Base-by-base conservation (phyloP, 2,888 invertebrate genomes). In the Apeira syringaria region DNA sequence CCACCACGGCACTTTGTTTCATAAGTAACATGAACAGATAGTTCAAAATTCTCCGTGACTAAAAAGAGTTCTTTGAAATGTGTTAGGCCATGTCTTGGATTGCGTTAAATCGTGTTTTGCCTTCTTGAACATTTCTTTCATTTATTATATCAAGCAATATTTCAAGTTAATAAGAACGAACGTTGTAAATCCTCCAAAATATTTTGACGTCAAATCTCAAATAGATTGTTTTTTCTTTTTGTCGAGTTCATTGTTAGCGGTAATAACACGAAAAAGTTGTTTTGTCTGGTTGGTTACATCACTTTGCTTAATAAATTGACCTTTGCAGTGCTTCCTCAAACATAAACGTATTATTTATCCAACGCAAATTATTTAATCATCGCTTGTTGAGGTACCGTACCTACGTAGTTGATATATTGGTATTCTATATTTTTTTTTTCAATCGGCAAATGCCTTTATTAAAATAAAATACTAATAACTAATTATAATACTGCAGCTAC, bases 271-370 rank as follows among this genome's bases (percentile, higher is more conserved):
- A 11, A 35, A 40, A 43, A 45, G 47, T 9, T 24, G 47, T 47
- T 51, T 49, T 42, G 38, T 51, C 33, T 46, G 38, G 29, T 18
- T 30, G 31, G 39, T 46, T 51, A 47, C 49, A 47, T 54, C 39
- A 54, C 32, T 44, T 27, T n/a, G 30, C 9, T 50, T 46, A 50
- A 36, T 50, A 43, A 40, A 47, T 29, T 51, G 47, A 54, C 54
- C 49, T 54, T 54, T 45, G 33, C 6, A 26, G 40, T 35, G 39
- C 51, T 51, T 54, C 54, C 49, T 50, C 20, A 32, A 46, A 46
- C 26, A 28, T 42, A 30, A 33, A 15, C 29, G 24, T 36, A 12
- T 27, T 43, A 28, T 33, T 37, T 22, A 28, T 32, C 15, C 10
- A 13, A 25, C 31, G 27, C 3, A 18, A 25, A 32, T 37, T 37